A percentile compares a stretch with the other conserved stretches of the same genome.
These are phyloP conservation scores for Phrynosoma platyrhinos DNA, from an alignment of 2,113 vertebrate species.

Conservation along the genomic window DNA sequence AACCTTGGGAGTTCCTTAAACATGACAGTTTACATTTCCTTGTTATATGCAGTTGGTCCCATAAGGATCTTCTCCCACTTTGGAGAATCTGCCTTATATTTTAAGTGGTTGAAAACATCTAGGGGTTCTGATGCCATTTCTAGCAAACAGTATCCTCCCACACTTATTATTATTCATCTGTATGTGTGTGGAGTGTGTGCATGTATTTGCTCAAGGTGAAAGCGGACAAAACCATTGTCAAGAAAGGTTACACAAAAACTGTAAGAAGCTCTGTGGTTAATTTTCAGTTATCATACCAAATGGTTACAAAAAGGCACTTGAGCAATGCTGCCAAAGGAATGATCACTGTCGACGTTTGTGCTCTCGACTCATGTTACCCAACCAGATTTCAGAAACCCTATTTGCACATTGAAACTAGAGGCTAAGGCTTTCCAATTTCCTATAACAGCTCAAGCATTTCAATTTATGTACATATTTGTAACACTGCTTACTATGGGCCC, in stretches of 20 bases:
- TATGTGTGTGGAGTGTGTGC: neutral
- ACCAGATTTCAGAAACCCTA: neutral
- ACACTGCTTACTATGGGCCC: constrained; percentile 24
- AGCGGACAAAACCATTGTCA: neutral
- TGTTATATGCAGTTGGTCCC: too few species aligned
- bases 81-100: neutral
- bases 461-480: constrained; percentile 1
- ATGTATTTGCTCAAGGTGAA: neutral
- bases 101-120: neutral
- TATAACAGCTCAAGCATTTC: constrained; percentile 17
- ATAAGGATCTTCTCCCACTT: neutral
- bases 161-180: neutral
- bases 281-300: neutral
- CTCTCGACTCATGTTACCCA: neutral
- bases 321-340: neutral
- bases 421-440: neutral
- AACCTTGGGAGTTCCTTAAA: too few species aligned
- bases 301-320: neutral
- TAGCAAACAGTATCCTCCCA: neutral
- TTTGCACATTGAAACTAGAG: constrained; percentile 1
- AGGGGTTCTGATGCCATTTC: neutral
- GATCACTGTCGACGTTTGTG: neutral
- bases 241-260: neutral
- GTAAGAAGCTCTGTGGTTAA: neutral
- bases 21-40: too few species aligned